Evolutionary conservation across 2,113 vertebrate genomes (phyloP).

Genomic region (Thermophis baileyi): DNA sequence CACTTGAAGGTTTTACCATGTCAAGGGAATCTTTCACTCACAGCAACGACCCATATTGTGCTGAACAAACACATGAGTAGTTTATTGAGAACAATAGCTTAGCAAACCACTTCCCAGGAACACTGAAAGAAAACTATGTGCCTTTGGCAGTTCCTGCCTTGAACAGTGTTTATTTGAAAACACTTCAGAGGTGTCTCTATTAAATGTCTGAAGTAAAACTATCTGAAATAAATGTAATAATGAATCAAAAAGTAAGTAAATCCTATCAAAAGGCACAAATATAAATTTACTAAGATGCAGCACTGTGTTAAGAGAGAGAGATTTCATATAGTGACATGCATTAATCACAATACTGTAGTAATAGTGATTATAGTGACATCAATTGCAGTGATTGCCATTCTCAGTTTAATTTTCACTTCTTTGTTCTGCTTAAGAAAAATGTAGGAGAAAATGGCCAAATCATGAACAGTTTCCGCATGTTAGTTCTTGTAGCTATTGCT

Average conservation of each 20-base stretch:
- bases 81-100: conserved; percentile 90
- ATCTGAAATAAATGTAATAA: conserved; percentile 44
- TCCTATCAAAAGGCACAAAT: conserved; percentile 45
- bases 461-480: not conserved
- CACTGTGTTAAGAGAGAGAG: conserved; percentile 17
- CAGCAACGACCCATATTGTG: conserved; percentile 78
- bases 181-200: conserved; percentile 66
- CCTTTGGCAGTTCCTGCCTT: conserved; percentile 73
- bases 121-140: conserved; percentile 76
- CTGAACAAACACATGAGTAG: conserved; percentile 89
- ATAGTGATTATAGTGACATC: not conserved
- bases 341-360: not conserved
- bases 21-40: conserved; percentile 84
- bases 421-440: not conserved
- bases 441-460: not conserved
- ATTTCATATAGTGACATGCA: conserved; percentile 35
- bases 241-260: conserved; percentile 30
- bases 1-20: conserved; percentile 80
- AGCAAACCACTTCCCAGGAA: conserved; percentile 85
- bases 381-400: not conserved
- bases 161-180: conserved; percentile 74
- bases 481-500: not conserved
- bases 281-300: conserved; percentile 33
- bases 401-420: not conserved
- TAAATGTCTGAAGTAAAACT: conserved; percentile 57